Base-by-base conservation (phyloP, 2,888 invertebrate species). In the Caenorhabditis sp. region DNA sequence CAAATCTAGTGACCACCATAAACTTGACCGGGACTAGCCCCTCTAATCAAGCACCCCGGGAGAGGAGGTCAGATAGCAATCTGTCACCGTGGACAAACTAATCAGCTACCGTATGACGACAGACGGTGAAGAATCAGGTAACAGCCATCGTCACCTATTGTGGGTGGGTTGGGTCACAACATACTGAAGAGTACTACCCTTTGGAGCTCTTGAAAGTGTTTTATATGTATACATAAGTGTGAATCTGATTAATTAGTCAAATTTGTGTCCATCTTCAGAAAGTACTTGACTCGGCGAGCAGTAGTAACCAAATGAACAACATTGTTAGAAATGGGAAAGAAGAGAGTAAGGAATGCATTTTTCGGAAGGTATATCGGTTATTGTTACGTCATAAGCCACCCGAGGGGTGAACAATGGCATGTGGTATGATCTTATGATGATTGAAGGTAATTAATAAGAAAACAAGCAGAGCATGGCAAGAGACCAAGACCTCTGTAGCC, bases 181-280 rank as follows among this genome's bases (percentile, higher is more conserved):
- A 16, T 22, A 22, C 2, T 44, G 41, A 3, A 44, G 28, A 44
- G 44, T 28, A 16, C n/a, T n/a, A n/a, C 24, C 26, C 41, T 58
- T 54, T 54, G 35, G 44, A 31, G 49, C 61, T 44, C 72, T 72
- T 59, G 72, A 61, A 47, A 54, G 51, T 19, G 35, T 54, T 68
- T 24, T 68, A 51, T 72, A 51, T 63, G 31, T 61, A 61, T 76
- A 61, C 59, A 69, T 19, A 68, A 61, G 76, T 77, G 77, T 77
- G 70, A 77, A 77, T 77, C 70, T 77, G 77, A 77, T 77, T 69
- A 77, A 77, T 77, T 77, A 77, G 77, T 77, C 77, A 77, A 77
- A 77, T 77, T 77, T 77, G 19, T 54, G 14, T 54, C 22, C 54
- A 14, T 54, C 49, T 66, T 49, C 31, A 35, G 38, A 22, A 51